These are phyloP conservation scores for Caranx ignobilis DNA, from an alignment of 2,113 vertebrate species.

Conservation along the genomic window DNA sequence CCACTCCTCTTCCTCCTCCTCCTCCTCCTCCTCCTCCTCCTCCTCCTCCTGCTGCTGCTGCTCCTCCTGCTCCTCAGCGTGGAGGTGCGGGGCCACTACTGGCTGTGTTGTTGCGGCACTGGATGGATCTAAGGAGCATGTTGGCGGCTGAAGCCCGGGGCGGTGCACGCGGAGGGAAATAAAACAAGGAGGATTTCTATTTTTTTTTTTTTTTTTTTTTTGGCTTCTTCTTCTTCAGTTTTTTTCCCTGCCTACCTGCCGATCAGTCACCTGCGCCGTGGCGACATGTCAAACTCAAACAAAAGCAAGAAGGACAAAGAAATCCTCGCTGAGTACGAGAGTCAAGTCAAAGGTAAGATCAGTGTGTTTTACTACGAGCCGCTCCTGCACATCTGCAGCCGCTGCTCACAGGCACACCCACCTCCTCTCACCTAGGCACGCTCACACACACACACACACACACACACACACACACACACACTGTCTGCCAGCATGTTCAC, in stretches of 20 bases:
- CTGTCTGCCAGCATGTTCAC: slow-evolving; percentile 41
- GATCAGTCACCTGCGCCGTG: slow-evolving; percentile 43
- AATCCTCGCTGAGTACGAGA: slow-evolving; percentile 95
- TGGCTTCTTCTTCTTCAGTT: neutral
- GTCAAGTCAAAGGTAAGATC: slow-evolving; percentile 93
- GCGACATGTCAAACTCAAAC: slow-evolving; percentile 90
- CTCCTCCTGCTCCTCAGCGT: slow-evolving; percentile 62
- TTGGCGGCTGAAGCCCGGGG: slow-evolving; percentile 63
- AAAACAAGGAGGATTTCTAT: slow-evolving; percentile 4
- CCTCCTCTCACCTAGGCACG: slow-evolving; percentile 15
- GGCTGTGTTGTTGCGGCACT: slow-evolving; percentile 74
- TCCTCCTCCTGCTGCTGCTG: slow-evolving; percentile 21
- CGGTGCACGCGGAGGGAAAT: slow-evolving; percentile 55
- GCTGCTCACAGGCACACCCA: slow-evolving; percentile 37
- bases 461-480: slow-evolving; percentile 18
- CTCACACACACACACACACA: slow-evolving; percentile 21
- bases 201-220: neutral
- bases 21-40: neutral
- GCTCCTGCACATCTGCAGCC: neutral
- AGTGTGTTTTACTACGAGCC: neutral
- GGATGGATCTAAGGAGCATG: slow-evolving; percentile 70
- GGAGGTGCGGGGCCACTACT: slow-evolving; percentile 71
- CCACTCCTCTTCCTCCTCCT: neutral
- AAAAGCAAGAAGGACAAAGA: slow-evolving; percentile 97
- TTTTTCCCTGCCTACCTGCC: slow-evolving; percentile 27